These are phyloP conservation scores for Baryphthengus martii DNA, from an alignment of 2,113 vertebrate genomes.

Conservation along the genomic window DNA sequence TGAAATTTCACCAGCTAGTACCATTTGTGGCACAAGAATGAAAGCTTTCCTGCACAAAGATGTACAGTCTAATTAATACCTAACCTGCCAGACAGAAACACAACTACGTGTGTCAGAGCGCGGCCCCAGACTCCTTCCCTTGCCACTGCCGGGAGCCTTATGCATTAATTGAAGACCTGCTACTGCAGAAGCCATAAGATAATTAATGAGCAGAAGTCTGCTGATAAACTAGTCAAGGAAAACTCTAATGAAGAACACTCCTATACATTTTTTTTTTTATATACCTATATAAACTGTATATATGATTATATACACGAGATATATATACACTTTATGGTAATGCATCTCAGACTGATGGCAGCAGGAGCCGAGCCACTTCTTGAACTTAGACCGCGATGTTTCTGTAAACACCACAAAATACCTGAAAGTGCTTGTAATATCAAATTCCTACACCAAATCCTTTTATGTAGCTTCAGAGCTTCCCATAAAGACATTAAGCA, in stretches of 20 bases:
- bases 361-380: background rate
- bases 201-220: background rate
- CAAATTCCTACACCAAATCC: background rate
- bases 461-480: background rate
- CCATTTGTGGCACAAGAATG: background rate
- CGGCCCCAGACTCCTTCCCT: background rate
- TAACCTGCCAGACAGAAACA: background rate
- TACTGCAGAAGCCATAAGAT: background rate
- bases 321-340: background rate
- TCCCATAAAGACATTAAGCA: conserved; percentile 6
- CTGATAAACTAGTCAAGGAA: background rate
- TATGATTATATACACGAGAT: background rate
- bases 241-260: background rate
- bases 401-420: background rate
- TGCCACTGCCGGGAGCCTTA: background rate
- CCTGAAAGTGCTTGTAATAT: background rate
- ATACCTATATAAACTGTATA: background rate
- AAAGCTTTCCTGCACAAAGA: background rate
- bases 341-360: background rate
- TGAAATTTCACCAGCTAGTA: background rate
- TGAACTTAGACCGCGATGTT: background rate
- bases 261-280: background rate
- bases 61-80: background rate
- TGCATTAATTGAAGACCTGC: background rate
- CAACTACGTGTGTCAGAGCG: fast-evolving